Percentiles rank a stretch among this genome's conserved stretches.
Evolutionary conservation across 1,140 invertebrate genomes (phyloP).

Genomic region (Aphelinus certus): DNA sequence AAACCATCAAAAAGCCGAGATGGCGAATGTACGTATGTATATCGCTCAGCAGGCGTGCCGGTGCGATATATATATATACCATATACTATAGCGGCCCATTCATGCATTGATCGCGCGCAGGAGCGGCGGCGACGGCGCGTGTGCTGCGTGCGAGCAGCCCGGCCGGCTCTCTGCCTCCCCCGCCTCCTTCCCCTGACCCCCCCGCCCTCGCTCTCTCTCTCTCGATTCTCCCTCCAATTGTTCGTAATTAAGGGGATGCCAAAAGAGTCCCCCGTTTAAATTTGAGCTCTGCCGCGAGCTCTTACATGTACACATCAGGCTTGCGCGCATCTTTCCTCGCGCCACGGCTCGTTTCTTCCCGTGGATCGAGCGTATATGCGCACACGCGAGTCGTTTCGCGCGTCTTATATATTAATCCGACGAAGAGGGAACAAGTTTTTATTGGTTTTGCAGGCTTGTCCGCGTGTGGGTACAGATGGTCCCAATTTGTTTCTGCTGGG

Average conservation of each 20-base stretch:
- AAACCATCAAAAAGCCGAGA: too few relatives aligned
- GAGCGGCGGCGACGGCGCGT: neutral
- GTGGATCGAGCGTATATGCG: too few relatives aligned
- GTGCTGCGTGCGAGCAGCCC: conserved; percentile 5
- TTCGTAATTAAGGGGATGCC: conserved; percentile 14
- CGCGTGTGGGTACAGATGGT: too few relatives aligned
- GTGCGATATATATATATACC: too few relatives aligned
- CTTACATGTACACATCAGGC: neutral
- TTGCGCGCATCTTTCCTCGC: too few relatives aligned
- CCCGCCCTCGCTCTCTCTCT: neutral
- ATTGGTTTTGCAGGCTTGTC: neutral
- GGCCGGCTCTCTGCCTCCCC: conserved; percentile 20
- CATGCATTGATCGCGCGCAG: conserved; percentile 62
- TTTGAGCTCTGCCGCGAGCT: neutral
- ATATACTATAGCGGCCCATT: conserved; percentile 49
- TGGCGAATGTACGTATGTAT: too few relatives aligned
- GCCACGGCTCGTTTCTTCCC: too few relatives aligned
- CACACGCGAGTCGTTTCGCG: too few relatives aligned
- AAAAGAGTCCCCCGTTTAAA: neutral
- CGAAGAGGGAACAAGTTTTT: neutral
- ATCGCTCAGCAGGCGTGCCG: too few relatives aligned
- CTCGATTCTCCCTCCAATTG: conserved; percentile 32
- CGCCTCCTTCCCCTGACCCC: conserved; percentile 40
- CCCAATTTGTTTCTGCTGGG: too few relatives aligned
- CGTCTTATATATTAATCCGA: too few relatives aligned